Conservation (phyloP, 2,113 vertebrate genomes). For the Sphaerodactylus townsendi region DNA sequence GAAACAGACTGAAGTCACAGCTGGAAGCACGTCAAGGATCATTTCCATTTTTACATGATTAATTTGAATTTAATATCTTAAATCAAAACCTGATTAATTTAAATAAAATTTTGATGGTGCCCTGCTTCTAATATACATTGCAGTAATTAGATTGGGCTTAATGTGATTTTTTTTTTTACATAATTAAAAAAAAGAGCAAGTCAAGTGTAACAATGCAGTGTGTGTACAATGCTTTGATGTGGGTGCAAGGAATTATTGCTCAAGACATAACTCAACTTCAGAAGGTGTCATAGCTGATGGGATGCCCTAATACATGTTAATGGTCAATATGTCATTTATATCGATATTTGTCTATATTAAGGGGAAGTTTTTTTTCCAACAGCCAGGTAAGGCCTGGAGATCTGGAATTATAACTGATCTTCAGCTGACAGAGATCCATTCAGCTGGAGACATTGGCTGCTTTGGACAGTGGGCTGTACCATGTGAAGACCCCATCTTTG, state of each 20-base stretch:
- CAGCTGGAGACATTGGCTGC: too few relatives aligned
- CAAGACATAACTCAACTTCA: conserved; percentile 57
- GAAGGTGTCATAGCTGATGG: conserved; percentile 37
- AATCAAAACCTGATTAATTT: conserved; percentile 99
- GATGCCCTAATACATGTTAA: neutral
- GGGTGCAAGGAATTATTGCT: conserved; percentile 49
- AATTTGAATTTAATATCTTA: conserved; percentile 99
- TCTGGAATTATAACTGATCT: too few relatives aligned
- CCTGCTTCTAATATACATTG: conserved; percentile 92
- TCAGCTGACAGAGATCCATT: too few relatives aligned
- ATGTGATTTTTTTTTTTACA: conserved; percentile 85
- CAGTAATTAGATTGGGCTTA: conserved; percentile 91
- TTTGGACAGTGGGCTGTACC: too few relatives aligned
- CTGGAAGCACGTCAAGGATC: conserved; percentile 98
- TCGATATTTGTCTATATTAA: too few relatives aligned
- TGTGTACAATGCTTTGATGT: conserved; percentile 54
- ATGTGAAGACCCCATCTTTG: too few relatives aligned
- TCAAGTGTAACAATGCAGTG: conserved; percentile 80
- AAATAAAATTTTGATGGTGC: conserved; percentile 98
- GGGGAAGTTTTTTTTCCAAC: too few relatives aligned
- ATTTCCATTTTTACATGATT: conserved; percentile 99
- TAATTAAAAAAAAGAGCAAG: conserved; percentile 87
- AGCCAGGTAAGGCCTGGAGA: too few relatives aligned
- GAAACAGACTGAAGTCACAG: conserved; percentile 98
- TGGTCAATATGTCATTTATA: neutral